phyloP scores from a whole-genome alignment of 2,888 invertebrate genomes.

The Myopa testacea region DNA sequence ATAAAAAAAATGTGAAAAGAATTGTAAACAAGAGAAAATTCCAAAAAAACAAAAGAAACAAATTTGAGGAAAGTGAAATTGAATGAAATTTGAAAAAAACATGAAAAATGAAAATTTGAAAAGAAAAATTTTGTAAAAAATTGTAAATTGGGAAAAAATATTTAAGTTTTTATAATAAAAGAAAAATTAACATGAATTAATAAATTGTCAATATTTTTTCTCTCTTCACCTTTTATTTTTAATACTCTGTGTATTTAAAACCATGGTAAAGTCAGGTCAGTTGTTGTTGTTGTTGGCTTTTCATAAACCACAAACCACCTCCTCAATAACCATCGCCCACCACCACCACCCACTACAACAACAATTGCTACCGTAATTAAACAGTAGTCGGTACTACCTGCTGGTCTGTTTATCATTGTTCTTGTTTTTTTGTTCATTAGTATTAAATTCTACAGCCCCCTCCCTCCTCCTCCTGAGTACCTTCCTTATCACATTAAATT shows the following conservation, averaged over 20 bases:
- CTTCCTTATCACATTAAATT: not conserved
- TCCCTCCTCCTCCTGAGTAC: not conserved
- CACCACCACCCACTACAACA: conserved; percentile 32
- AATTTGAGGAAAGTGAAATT: no score
- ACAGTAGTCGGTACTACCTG: conserved; percentile 70
- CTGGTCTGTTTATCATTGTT: conserved; percentile 55
- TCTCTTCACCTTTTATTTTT: no score
- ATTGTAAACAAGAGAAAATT: no score
- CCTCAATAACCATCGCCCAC: not conserved
- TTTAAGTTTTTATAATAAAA: conserved; percentile 5
- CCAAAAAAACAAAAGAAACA: no score
- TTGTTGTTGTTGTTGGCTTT: conserved; percentile 51
- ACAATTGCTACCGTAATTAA: conserved; percentile 66
- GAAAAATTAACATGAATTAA: not conserved
- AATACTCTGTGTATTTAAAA: no score
- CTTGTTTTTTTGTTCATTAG: not conserved
- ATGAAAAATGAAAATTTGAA: no score
- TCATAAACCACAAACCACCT: not conserved
- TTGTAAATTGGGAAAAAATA: no score
- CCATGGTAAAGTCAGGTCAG: conserved; percentile 63
- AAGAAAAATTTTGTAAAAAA: no score
- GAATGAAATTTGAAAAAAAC: no score
- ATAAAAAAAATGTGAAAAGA: no score
- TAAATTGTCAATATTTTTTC: no score
- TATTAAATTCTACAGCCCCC: not conserved